Evolutionary conservation across 2,797 vertebrate species (phyloP).

Genomic region (Gouania willdenowi): DNA sequence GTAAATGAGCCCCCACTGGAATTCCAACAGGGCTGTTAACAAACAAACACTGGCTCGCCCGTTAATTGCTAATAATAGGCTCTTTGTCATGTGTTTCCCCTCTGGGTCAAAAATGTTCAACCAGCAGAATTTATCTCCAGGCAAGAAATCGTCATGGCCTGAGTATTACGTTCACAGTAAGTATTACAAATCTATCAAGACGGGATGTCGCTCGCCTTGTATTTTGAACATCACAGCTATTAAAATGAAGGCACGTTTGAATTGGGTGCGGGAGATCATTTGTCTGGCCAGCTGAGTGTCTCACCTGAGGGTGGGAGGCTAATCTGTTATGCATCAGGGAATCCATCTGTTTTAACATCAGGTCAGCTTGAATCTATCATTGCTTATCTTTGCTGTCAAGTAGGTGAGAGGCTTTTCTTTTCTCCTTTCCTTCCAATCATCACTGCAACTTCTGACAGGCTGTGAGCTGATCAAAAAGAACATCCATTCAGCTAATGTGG

Average conservation of each 20-base stretch:
- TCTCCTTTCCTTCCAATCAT: slow-evolving; percentile 16
- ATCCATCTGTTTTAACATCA: slow-evolving; percentile 59
- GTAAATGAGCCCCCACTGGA: slow-evolving; percentile 70
- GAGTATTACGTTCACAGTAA: too few species aligned
- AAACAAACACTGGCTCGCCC: slow-evolving; percentile 73
- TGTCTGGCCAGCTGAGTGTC: slow-evolving; percentile 21
- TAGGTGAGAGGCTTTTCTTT: slow-evolving; percentile 35
- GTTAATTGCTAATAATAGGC: slow-evolving; percentile 74
- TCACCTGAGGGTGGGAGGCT: slow-evolving; percentile 50
- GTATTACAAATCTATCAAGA: slow-evolving; percentile 26
- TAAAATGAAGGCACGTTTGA: slow-evolving; percentile 16
- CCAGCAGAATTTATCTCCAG: slow-evolving; percentile 39
- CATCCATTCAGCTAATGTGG: slow-evolving; percentile 1
- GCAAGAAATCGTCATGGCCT: slow-evolving; percentile 30
- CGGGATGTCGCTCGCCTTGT: slow-evolving; percentile 5
- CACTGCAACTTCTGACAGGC: slow-evolving; percentile 13
- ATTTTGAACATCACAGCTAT: slow-evolving; percentile 25
- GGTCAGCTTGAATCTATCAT: slow-evolving; percentile 53
- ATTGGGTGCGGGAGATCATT: slow-evolving; percentile 25
- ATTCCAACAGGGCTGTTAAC: slow-evolving; percentile 73
- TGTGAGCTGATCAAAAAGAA: slow-evolving; percentile 26
- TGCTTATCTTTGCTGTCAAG: slow-evolving; percentile 60
- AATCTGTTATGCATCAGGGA: slow-evolving; percentile 43
- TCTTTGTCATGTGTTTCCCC: slow-evolving; percentile 62
- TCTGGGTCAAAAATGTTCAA: slow-evolving; percentile 57